Conservation (phyloP, 2,113 vertebrate genomes). For the Ammodytes marinus region DNA sequence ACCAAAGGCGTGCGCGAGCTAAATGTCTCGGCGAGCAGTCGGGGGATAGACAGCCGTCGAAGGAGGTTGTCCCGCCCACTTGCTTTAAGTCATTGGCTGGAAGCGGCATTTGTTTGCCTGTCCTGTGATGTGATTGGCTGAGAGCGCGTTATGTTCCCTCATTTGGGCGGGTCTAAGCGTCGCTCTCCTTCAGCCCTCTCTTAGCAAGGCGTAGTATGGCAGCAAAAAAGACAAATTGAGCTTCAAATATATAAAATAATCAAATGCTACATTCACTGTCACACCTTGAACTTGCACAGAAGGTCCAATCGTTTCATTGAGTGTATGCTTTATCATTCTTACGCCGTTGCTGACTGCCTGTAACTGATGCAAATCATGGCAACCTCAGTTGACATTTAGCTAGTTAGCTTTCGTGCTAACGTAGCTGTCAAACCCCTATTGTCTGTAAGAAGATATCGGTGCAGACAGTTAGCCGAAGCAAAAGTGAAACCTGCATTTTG, state of each 20-base stretch:
- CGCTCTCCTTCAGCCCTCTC: constrained; percentile 4
- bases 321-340: fast-evolving
- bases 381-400: constrained; percentile 49
- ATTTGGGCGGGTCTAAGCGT: constrained; percentile 58
- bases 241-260: background rate
- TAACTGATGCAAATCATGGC: constrained; percentile 31
- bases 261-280: background rate
- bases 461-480: background rate
- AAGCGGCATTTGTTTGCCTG: background rate
- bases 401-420: constrained; percentile 68
- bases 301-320: fast-evolving
- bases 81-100: constrained; percentile 67
- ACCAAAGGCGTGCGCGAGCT: constrained; percentile 38
- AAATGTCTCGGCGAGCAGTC: constrained; percentile 44
- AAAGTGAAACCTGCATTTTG: constrained; percentile 41
- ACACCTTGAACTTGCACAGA: background rate
- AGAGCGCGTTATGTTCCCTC: constrained; percentile 3
- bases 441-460: constrained; percentile 45
- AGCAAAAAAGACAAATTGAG: constrained; percentile 28
- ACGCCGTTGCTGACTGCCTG: background rate
- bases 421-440: constrained; percentile 77
- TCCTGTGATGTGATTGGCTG: constrained; percentile 68
- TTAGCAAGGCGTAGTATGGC: constrained; percentile 53
- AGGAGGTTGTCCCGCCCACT: constrained; percentile 60
- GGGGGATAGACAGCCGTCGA: constrained; percentile 48